phyloP scores from a whole-genome alignment of 2,797 vertebrate species.

The Pseudopleuronectes americanus region DNA sequence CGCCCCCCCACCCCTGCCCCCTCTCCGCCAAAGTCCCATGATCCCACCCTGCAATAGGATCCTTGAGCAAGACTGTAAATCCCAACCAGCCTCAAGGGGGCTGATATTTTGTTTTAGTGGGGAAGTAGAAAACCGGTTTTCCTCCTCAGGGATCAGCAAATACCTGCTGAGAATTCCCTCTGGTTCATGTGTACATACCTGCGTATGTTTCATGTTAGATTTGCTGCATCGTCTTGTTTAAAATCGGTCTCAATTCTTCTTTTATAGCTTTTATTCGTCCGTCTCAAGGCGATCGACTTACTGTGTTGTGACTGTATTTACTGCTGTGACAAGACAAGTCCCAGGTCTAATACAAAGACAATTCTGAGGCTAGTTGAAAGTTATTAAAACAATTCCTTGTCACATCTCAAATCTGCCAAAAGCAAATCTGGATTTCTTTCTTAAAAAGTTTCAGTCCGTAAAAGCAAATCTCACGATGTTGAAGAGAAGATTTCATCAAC shows the following conservation, averaged over 20 bases:
- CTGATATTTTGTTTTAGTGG: slow-evolving; percentile 20
- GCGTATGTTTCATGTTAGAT: background rate
- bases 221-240: background rate
- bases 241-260: background rate
- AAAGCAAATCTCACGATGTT: too few species aligned
- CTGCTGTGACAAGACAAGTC: too few species aligned
- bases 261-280: background rate
- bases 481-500: too few species aligned
- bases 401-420: background rate
- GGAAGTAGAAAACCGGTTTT: slow-evolving; percentile 8
- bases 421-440: background rate
- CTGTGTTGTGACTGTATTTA: background rate
- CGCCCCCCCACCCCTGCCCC: too few species aligned
- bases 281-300: background rate
- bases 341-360: too few species aligned
- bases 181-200: background rate
- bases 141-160: slow-evolving; percentile 23
- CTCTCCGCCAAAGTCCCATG: background rate
- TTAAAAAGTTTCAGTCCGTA: too few species aligned
- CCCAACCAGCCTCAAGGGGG: slow-evolving; percentile 28
- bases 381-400: background rate
- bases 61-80: slow-evolving; percentile 43
- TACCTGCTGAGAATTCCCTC: background rate
- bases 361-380: background rate
- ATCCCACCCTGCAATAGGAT: slow-evolving; percentile 28